Conservation (phyloP, 2,797 vertebrate species). For the Bradypus variegatus region DNA sequence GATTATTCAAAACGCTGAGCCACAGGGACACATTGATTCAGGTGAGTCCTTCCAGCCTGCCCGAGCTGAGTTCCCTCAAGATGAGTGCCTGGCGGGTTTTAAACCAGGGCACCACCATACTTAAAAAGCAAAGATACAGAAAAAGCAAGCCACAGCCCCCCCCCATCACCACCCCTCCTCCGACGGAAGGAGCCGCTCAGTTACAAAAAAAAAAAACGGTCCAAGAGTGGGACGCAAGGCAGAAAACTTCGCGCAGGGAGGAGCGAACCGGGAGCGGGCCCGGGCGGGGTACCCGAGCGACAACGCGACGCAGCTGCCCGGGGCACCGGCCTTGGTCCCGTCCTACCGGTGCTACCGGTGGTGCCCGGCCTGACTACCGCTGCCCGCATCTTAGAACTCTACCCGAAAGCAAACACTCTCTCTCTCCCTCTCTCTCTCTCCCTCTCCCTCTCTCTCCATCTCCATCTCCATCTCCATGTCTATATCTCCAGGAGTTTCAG, state of each 20-base stretch:
- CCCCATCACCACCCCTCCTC: neutral
- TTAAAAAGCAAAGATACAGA: constrained; percentile 53
- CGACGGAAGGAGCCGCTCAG: constrained; percentile 54
- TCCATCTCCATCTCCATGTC: neutral
- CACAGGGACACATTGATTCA: constrained; percentile 83
- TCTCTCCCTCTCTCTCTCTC: neutral
- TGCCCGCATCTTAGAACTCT: neutral
- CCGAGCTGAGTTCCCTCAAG: constrained; percentile 81
- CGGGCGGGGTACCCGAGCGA: too few relatives aligned
- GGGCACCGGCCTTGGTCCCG: neutral
- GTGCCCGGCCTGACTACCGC: neutral
- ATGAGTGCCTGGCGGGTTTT: constrained; percentile 73
- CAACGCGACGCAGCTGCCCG: accelerated
- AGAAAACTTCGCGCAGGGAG: neutral
- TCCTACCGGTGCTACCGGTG: accelerated
- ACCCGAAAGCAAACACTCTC: neutral
- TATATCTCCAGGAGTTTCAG: neutral
- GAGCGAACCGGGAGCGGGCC: accelerated
- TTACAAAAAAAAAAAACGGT: constrained; percentile 60
- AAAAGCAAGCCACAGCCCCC: constrained; percentile 57
- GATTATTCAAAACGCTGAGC: constrained; percentile 91
- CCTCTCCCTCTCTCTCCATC: too few relatives aligned
- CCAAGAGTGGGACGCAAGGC: neutral
- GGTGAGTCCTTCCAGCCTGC: constrained; percentile 84
- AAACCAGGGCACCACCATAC: constrained; percentile 70